A percentile compares a stretch with the other conserved stretches of the same genome.
phyloP scores from a whole-genome alignment of 2,797 vertebrate genomes.

The Cephalopachus bancanus region DNA sequence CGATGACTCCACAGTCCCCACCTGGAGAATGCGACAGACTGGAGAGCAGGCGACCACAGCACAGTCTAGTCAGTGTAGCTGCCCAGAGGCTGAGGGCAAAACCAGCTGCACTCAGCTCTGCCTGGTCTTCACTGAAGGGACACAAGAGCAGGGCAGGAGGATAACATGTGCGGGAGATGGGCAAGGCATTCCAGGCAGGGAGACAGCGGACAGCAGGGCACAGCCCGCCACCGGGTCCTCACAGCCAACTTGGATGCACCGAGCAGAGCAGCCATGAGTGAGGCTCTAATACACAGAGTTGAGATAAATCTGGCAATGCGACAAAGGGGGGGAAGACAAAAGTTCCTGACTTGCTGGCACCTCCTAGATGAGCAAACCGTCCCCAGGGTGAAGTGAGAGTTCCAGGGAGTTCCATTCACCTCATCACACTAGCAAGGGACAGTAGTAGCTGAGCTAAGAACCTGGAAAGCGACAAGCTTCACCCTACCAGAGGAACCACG shows the following conservation, averaged over 20 bases:
- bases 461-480: neutral
- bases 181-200: neutral
- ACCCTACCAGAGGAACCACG: neutral
- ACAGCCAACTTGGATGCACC: accelerated
- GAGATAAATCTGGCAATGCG: neutral
- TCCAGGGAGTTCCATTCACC: neutral
- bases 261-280: neutral
- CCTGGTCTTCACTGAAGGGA: neutral
- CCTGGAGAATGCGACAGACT: neutral
- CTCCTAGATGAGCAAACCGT: neutral
- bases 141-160: neutral
- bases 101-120: neutral
- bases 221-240: neutral
- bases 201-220: neutral
- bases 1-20: neutral
- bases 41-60: neutral
- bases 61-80: neutral
- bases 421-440: neutral
- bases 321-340: neutral
- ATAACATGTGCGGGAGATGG: neutral
- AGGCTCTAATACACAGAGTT: neutral
- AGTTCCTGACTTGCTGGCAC: neutral
- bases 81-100: neutral
- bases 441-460: neutral
- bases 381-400: neutral